Evolutionary conservation across 2,888 invertebrate species (phyloP).

Genomic region (Heteropelma amictum): DNA sequence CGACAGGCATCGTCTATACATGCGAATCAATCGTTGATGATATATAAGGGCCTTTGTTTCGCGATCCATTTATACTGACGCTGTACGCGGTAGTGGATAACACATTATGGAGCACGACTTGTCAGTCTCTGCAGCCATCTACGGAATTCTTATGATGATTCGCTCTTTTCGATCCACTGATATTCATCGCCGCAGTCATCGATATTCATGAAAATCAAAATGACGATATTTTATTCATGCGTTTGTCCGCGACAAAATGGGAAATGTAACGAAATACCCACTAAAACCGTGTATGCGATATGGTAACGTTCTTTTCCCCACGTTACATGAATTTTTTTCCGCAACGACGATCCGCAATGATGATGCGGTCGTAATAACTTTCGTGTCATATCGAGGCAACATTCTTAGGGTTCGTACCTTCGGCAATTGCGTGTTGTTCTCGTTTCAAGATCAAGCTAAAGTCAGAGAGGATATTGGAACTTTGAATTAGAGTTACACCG

Average conservation of each 20-base stretch:
- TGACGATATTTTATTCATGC: too few species aligned
- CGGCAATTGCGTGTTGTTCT: neutral
- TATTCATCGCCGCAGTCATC: neutral
- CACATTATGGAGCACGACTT: neutral
- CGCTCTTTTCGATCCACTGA: neutral
- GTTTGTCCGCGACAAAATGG: too few species aligned
- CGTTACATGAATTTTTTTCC: too few species aligned
- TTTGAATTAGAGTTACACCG: conserved; percentile 10
- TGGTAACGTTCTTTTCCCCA: neutral
- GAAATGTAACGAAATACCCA: neutral
- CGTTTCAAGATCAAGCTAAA: neutral
- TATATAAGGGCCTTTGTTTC: neutral
- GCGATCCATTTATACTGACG: neutral
- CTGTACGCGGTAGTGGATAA: neutral
- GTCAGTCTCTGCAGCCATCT: neutral
- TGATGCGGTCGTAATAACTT: neutral
- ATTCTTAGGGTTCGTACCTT: neutral
- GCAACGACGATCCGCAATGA: too few species aligned
- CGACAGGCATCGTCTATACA: neutral
- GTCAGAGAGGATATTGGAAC: neutral
- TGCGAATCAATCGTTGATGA: conserved; percentile 1
- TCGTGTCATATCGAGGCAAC: too few species aligned
- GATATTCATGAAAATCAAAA: neutral
- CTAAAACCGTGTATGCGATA: neutral
- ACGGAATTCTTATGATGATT: neutral